Conservation (phyloP, 1,140 invertebrate species). For the Acyrthosiphon pisum region DNA sequence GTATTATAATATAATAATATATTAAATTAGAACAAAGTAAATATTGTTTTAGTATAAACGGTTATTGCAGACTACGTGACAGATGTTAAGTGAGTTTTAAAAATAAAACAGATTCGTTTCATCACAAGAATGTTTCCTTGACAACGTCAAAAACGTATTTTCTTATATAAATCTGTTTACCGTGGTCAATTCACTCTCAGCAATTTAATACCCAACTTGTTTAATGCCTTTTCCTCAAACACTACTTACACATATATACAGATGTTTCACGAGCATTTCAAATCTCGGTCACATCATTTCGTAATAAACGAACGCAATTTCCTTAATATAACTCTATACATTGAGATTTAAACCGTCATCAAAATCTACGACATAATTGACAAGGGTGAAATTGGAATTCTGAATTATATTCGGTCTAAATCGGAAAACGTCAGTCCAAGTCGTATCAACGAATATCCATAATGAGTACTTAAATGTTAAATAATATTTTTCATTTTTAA, state of each 20-base stretch:
- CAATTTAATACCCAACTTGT: constrained; percentile 9
- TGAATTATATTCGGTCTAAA: background rate
- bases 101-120: background rate
- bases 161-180: background rate
- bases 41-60: background rate
- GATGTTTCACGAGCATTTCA: background rate
- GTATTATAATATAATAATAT: no score
- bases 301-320: constrained; percentile 18
- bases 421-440: background rate
- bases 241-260: background rate
- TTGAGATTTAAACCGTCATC: constrained; percentile 30
- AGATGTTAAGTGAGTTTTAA: background rate
- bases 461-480: background rate
- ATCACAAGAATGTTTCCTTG: background rate
- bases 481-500: background rate
- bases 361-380: constrained; percentile 31
- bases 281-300: constrained; percentile 29
- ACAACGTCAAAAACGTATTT: constrained; percentile 4
- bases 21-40: background rate
- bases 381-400: constrained; percentile 19
- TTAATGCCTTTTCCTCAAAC: background rate
- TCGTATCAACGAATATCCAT: background rate
- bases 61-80: background rate
- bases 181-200: background rate
- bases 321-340: background rate